Evolutionary conservation across 2,113 vertebrate species (phyloP).

Genomic region (Nipponia nippon): DNA sequence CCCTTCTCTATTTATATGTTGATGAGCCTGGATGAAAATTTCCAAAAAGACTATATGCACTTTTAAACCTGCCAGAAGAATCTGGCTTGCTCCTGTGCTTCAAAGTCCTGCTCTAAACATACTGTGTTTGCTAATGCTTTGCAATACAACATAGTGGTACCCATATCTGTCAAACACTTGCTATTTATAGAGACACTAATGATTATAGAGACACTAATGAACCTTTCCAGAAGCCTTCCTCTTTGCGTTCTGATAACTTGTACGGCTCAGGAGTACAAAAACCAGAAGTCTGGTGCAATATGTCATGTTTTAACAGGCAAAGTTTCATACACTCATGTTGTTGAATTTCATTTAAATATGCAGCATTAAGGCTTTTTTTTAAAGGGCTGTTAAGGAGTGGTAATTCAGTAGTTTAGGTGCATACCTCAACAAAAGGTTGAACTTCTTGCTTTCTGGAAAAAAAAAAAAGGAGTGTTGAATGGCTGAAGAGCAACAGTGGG

Average conservation of each 20-base stretch:
- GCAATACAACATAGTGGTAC: accelerated
- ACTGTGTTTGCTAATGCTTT: accelerated
- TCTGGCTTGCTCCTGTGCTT: not conserved
- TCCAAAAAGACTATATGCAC: not conserved
- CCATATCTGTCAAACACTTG: not conserved
- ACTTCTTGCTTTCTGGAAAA: not conserved
- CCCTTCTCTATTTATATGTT: not conserved
- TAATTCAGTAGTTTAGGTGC: not conserved
- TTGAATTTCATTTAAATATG: not conserved
- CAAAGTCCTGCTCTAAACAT: not conserved
- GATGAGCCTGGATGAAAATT: not conserved
- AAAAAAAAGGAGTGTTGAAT: not conserved
- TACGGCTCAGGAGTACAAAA: not conserved
- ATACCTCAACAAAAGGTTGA: not conserved
- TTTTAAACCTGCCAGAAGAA: not conserved
- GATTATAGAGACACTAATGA: not conserved
- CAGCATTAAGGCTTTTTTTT: not conserved
- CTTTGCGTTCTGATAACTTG: not conserved
- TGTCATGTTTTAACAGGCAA: not conserved
- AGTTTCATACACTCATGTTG: not conserved
- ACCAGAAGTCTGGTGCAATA: not conserved
- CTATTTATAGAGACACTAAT: not conserved
- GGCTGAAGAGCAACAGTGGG: not conserved
- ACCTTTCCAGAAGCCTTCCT: not conserved
- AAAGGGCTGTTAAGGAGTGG: not conserved